Evolutionary conservation across 2,888 invertebrate species (phyloP).

Genomic region (Andrena flavipes): DNA sequence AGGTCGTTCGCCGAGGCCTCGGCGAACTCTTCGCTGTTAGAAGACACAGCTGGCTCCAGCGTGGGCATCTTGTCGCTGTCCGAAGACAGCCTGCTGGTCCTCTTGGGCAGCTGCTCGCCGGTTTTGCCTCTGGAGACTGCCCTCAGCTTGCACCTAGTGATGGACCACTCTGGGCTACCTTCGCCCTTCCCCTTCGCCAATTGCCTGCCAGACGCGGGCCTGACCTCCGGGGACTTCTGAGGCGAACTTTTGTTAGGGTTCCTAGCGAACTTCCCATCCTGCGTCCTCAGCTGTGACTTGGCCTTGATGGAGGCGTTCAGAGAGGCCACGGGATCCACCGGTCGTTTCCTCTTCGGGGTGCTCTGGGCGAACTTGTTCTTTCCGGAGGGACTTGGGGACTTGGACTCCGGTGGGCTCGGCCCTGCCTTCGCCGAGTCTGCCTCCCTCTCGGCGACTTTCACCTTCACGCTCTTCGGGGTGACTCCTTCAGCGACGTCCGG

Average conservation of each 20-base stretch:
- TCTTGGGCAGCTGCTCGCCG: slow-evolving; percentile 57
- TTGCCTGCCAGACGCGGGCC: background rate
- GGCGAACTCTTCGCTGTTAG: slow-evolving; percentile 48
- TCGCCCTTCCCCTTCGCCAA: background rate
- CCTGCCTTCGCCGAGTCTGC: background rate
- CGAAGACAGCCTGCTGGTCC: slow-evolving; percentile 72
- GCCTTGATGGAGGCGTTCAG: slow-evolving; percentile 79
- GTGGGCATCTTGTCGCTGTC: slow-evolving; percentile 88
- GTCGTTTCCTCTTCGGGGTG: slow-evolving; percentile 58
- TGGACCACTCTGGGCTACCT: slow-evolving; percentile 11
- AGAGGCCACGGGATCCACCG: slow-evolving; percentile 73
- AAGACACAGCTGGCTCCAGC: slow-evolving; percentile 65
- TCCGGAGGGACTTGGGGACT: background rate
- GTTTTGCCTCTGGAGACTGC: slow-evolving; percentile 17
- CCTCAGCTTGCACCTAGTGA: slow-evolving; percentile 67
- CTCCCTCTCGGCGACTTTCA: slow-evolving; percentile 18
- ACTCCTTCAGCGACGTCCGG: slow-evolving; percentile 15
- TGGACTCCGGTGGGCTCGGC: slow-evolving; percentile 5
- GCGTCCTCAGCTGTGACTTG: slow-evolving; percentile 76
- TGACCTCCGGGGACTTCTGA: slow-evolving; percentile 39
- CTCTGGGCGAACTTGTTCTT: slow-evolving; percentile 53
- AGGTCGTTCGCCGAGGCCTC: slow-evolving; percentile 69
- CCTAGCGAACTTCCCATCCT: slow-evolving; percentile 81
- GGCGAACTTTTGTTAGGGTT: slow-evolving; percentile 64
- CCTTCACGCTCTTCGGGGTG: slow-evolving; percentile 34